phyloP scores from a whole-genome alignment of 1,140 invertebrate species.

The Calosoma granatense region DNA sequence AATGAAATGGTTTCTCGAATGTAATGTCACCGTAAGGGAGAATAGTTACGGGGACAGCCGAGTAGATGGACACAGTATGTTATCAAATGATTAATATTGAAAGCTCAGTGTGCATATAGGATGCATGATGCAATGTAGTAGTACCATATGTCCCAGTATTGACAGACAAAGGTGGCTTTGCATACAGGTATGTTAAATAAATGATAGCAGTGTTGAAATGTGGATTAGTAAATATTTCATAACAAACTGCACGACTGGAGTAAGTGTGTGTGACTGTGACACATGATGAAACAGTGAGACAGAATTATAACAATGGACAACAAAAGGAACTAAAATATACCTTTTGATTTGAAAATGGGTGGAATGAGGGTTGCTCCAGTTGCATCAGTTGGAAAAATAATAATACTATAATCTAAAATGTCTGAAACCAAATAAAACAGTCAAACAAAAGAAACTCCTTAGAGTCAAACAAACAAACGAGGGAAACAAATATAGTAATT shows the following conservation, averaged over 20 bases:
- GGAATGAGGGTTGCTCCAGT: constrained; percentile 59
- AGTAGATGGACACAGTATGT: too few species aligned
- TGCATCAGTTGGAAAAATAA: constrained; percentile 69
- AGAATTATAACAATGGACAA: constrained; percentile 14
- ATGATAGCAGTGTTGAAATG: not conserved
- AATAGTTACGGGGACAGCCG: too few species aligned
- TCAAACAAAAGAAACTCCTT: constrained; percentile 14
- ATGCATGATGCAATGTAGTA: too few species aligned
- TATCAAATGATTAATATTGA: too few species aligned
- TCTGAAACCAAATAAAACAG: constrained; percentile 45
- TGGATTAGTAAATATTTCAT: not conserved
- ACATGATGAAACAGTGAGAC: constrained; percentile 17
- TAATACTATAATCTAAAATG: constrained; percentile 65
- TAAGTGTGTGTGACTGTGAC: not conserved
- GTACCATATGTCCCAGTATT: too few species aligned
- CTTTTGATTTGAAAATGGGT: constrained; percentile 59
- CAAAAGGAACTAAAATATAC: constrained; percentile 36
- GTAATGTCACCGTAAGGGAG: too few species aligned
- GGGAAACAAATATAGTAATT: not conserved
- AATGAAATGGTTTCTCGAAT: too few species aligned
- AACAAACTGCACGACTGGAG: not conserved
- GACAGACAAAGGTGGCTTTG: too few species aligned
- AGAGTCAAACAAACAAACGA: constrained; percentile 15
- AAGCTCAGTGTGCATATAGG: too few species aligned
- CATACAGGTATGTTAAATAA: too few species aligned